Evolutionary conservation across 2,797 vertebrate species (phyloP).

Genomic region (Xerus rutilus): DNA sequence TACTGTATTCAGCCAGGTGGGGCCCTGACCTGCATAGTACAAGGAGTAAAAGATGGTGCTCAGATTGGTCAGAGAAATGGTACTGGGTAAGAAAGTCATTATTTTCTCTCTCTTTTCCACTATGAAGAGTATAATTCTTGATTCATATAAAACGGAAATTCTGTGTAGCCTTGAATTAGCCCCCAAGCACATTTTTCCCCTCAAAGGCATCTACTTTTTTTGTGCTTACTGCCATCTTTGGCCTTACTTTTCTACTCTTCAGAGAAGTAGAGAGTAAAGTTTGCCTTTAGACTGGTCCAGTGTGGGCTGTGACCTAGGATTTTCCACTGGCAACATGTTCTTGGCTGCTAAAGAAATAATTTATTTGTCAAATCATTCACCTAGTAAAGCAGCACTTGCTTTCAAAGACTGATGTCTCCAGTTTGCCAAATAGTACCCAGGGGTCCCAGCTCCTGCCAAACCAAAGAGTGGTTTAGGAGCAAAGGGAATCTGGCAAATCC

Average conservation of each 20-base stretch:
- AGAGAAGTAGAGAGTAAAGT: neutral
- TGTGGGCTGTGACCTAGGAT: neutral
- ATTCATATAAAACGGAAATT: neutral
- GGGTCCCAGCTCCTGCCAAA: slow-evolving; percentile 29
- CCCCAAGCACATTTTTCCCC: neutral
- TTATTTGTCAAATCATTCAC: slow-evolving; percentile 64
- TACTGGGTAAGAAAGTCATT: neutral
- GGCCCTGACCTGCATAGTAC: neutral
- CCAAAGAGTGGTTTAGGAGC: neutral
- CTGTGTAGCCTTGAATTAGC: neutral
- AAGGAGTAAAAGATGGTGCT: neutral
- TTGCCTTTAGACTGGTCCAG: neutral
- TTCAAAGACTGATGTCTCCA: slow-evolving; percentile 41
- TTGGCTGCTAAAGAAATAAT: slow-evolving; percentile 6
- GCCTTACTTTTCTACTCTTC: neutral
- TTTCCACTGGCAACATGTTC: slow-evolving; percentile 29
- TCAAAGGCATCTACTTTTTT: neutral
- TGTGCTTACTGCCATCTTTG: neutral
- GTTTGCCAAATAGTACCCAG: neutral
- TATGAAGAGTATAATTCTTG: neutral
- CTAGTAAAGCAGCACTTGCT: slow-evolving; percentile 40
- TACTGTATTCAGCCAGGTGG: neutral
- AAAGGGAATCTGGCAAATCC: neutral
- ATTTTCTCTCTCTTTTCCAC: neutral
- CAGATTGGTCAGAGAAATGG: neutral